phyloP scores from a whole-genome alignment of 2,113 vertebrate species.

The Gavia stellata region DNA sequence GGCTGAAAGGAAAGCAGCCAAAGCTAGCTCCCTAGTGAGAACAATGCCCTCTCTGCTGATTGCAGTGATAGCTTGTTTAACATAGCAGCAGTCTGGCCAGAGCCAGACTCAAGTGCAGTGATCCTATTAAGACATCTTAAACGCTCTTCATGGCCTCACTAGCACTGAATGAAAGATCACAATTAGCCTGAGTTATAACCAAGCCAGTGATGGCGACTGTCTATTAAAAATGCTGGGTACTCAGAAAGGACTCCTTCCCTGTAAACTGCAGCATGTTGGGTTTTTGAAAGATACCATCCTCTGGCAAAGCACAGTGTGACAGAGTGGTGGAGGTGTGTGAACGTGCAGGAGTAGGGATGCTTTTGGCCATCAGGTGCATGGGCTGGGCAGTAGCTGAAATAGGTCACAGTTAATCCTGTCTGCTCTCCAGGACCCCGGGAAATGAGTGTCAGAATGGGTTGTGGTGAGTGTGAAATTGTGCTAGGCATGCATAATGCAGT shows the following conservation, averaged over 20 bases:
- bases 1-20: not conserved
- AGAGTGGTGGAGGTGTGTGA: not conserved
- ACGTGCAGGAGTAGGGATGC: accelerated
- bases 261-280: not conserved
- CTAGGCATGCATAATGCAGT: not conserved
- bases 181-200: not conserved
- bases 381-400: not conserved
- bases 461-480: not conserved
- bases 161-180: not conserved
- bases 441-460: not conserved
- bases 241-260: not conserved
- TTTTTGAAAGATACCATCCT: not conserved
- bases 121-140: not conserved
- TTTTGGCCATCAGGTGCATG: not conserved
- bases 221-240: not conserved
- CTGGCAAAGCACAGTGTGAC: not conserved
- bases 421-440: not conserved
- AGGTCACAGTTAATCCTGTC: not conserved
- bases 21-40: not conserved
- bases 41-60: not conserved
- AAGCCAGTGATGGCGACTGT: not conserved
- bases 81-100: not conserved
- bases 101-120: not conserved
- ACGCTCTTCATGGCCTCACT: not conserved
- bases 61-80: not conserved